These are phyloP conservation scores for Drymodes brunneopygia DNA, from an alignment of 2,113 vertebrate species.

Conservation along the genomic window DNA sequence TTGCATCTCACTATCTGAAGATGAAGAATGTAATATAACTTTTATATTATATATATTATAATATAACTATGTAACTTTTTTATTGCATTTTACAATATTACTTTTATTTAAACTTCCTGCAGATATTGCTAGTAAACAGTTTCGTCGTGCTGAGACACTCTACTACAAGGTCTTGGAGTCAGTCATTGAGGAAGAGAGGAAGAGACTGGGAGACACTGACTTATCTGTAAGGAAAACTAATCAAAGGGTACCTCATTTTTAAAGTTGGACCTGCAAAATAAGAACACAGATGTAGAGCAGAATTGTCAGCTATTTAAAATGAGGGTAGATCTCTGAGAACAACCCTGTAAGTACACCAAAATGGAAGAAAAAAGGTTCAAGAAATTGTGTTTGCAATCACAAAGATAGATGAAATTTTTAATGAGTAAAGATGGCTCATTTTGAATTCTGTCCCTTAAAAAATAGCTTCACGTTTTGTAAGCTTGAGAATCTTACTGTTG, in stretches of 20 bases:
- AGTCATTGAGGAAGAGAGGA: slow-evolving; percentile 87
- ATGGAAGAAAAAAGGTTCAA: not conserved
- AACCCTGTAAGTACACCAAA: not conserved
- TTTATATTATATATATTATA: too few relatives aligned
- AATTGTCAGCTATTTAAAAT: not conserved
- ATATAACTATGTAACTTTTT: too few relatives aligned
- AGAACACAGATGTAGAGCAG: not conserved
- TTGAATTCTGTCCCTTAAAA: not conserved
- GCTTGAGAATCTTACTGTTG: not conserved
- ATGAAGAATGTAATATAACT: not conserved
- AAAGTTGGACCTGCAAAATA: not conserved
- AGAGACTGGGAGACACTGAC: slow-evolving; percentile 83
- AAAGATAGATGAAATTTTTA: not conserved
- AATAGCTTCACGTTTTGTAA: not conserved
- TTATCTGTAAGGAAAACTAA: slow-evolving; percentile 83
- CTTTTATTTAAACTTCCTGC: slow-evolving; percentile 14
- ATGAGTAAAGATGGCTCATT: not conserved
- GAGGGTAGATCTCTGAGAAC: not conserved
- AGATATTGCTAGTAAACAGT: slow-evolving; percentile 87
- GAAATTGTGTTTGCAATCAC: not conserved
- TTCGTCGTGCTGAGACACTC: slow-evolving; percentile 84
- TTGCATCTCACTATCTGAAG: not conserved
- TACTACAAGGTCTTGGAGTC: slow-evolving; percentile 92
- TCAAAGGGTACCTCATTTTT: not conserved
- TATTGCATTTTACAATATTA: not conserved